Conservation (phyloP, 1,140 invertebrate species). For the Acarapis woodi region DNA sequence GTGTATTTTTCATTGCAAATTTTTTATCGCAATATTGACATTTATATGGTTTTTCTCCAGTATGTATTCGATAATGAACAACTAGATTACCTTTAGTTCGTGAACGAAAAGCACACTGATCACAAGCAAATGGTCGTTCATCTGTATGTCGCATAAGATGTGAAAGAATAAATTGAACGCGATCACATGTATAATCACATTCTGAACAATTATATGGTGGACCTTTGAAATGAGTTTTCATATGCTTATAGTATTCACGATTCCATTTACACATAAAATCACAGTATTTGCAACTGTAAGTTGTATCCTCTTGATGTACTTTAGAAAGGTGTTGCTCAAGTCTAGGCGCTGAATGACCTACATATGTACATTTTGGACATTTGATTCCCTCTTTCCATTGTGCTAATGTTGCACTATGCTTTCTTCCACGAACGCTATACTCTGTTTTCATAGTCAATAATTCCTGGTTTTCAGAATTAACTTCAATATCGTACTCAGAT, state of each 20-base stretch:
- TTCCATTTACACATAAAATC: constrained; percentile 31
- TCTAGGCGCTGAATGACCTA: constrained; percentile 19
- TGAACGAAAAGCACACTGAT: constrained; percentile 19
- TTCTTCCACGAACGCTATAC: background rate
- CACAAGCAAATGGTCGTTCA: constrained; percentile 23
- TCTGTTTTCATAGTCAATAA: background rate
- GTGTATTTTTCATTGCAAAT: constrained; percentile 26
- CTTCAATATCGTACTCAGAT: background rate
- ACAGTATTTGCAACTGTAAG: constrained; percentile 31
- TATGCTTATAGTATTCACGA: constrained; percentile 29
- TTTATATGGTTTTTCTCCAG: constrained; percentile 17
- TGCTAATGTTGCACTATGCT: constrained; percentile 1
- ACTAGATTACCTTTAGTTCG: constrained; percentile 21
- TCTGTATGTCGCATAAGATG: constrained; percentile 25
- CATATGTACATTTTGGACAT: constrained; percentile 24
- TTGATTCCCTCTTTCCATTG: constrained; percentile 17
- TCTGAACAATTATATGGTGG: constrained; percentile 31
- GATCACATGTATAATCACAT: constrained; percentile 24
- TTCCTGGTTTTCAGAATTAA: background rate
- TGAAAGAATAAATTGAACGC: constrained; percentile 23
- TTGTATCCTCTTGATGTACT: constrained; percentile 25
- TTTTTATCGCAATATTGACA: constrained; percentile 22
- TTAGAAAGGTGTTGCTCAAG: constrained; percentile 23
- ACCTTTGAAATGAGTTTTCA: constrained; percentile 29
- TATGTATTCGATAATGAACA: constrained; percentile 21